These are phyloP conservation scores for Nasonia longicornis DNA, from an alignment of 1,140 invertebrate genomes.

Conservation along the genomic window DNA sequence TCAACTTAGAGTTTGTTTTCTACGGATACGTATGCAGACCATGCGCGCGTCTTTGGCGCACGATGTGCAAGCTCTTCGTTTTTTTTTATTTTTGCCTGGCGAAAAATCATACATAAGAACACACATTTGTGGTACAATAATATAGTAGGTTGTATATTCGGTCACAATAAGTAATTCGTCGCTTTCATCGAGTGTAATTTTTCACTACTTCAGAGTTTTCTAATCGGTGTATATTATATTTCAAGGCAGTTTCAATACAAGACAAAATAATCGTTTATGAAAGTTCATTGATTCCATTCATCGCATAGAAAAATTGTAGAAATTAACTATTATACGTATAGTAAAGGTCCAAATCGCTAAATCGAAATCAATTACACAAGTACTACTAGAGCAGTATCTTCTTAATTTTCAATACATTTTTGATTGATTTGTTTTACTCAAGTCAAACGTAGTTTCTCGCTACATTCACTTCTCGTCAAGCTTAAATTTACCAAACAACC, in stretches of 20 bases:
- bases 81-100: not conserved
- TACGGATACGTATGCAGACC: not conserved
- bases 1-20: not conserved
- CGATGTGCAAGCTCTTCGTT: not conserved
- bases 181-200: conserved; percentile 23
- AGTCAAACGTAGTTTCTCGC: no score
- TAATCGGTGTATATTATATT: not conserved
- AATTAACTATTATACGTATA: no score
- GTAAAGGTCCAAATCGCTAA: no score
- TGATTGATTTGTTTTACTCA: not conserved
- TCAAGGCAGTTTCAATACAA: conserved; percentile 23
- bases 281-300: not conserved
- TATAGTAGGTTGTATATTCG: conserved; percentile 7
- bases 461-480: not conserved
- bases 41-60: not conserved
- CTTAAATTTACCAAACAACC: not conserved
- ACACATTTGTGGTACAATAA: not conserved
- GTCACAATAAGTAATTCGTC: not conserved
- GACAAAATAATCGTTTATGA: not conserved
- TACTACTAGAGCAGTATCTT: no score
- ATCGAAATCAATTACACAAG: no score
- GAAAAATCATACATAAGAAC: conserved; percentile 5
- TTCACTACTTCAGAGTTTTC: not conserved
- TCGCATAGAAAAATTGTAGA: no score
- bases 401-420: not conserved